phyloP scores from a whole-genome alignment of 2,113 vertebrate genomes.

The Verasper variegatus region DNA sequence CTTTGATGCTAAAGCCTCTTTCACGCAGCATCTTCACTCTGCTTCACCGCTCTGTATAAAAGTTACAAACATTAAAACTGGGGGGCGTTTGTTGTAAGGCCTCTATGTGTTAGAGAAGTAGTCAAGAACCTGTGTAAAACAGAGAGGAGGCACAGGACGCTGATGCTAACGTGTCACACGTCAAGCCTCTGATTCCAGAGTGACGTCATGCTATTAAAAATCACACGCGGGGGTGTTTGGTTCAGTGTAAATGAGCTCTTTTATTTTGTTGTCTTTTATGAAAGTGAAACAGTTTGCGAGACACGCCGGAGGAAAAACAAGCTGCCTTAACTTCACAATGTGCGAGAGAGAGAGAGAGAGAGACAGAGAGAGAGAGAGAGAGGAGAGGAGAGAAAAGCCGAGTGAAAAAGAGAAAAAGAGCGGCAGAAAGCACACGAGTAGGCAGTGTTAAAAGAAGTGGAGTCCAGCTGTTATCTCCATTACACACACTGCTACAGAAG shows the following conservation, averaged over 20 bases:
- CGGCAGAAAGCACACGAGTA: slow-evolving; percentile 52
- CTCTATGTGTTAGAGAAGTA: too few relatives aligned
- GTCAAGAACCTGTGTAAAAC: too few relatives aligned
- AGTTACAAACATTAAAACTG: too few relatives aligned
- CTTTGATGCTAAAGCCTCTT: too few relatives aligned
- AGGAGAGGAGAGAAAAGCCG: not conserved
- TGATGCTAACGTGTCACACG: too few relatives aligned
- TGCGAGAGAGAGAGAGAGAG: not conserved
- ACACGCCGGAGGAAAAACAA: slow-evolving; percentile 13
- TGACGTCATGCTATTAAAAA: too few relatives aligned
- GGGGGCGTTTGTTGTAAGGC: too few relatives aligned
- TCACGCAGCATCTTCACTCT: too few relatives aligned
- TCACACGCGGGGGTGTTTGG: too few relatives aligned
- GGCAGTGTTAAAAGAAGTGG: slow-evolving; percentile 68
- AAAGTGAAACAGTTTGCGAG: not conserved
- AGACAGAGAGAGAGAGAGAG: not conserved
- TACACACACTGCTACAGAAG: slow-evolving; percentile 66
- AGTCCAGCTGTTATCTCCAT: slow-evolving; percentile 78
- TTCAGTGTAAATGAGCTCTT: not conserved
- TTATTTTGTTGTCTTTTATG: not conserved
- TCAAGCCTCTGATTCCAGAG: too few relatives aligned
- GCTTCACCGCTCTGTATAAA: too few relatives aligned
- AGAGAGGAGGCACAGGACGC: too few relatives aligned
- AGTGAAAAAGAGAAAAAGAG: slow-evolving; percentile 29
- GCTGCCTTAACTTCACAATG: slow-evolving; percentile 43